Conservation (phyloP, 2,888 invertebrate species). For the Callimorpha dominula region DNA sequence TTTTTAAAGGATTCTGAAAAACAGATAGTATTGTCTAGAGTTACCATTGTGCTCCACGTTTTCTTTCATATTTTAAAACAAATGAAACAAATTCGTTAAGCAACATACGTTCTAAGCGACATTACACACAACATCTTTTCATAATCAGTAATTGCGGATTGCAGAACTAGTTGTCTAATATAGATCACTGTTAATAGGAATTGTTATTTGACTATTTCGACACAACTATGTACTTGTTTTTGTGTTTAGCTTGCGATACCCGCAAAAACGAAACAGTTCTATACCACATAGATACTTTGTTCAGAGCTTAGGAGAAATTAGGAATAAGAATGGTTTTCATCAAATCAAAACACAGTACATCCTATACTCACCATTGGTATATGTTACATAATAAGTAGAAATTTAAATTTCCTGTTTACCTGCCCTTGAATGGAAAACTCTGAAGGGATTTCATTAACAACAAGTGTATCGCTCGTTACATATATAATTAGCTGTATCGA, state of each 20-base stretch:
- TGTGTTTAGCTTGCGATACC: not conserved
- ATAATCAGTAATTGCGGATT: constrained; percentile 1
- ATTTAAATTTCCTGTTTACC: not conserved
- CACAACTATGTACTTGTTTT: not conserved
- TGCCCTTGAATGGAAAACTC: not conserved
- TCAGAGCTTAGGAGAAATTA: too few species aligned
- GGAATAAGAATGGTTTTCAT: not conserved
- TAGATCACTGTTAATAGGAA: not conserved
- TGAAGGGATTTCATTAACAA: not conserved
- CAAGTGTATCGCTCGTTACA: not conserved
- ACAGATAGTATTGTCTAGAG: constrained; percentile 3
- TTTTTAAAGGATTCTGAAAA: constrained; percentile 18
- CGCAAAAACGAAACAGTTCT: too few species aligned
- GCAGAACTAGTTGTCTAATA: not conserved
- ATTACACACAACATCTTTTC: not conserved
- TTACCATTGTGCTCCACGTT: constrained; percentile 22
- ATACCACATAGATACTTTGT: too few species aligned
- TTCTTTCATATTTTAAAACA: constrained; percentile 23
- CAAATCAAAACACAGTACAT: not conserved
- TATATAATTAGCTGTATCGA: not conserved
- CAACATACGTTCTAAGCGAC: not conserved
- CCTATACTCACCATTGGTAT: not conserved
- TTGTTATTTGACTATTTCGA: not conserved
- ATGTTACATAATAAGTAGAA: not conserved
- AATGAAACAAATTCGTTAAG: constrained; percentile 1